Conservation (phyloP, 2,113 vertebrate genomes). For the Calidris pugnax region DNA sequence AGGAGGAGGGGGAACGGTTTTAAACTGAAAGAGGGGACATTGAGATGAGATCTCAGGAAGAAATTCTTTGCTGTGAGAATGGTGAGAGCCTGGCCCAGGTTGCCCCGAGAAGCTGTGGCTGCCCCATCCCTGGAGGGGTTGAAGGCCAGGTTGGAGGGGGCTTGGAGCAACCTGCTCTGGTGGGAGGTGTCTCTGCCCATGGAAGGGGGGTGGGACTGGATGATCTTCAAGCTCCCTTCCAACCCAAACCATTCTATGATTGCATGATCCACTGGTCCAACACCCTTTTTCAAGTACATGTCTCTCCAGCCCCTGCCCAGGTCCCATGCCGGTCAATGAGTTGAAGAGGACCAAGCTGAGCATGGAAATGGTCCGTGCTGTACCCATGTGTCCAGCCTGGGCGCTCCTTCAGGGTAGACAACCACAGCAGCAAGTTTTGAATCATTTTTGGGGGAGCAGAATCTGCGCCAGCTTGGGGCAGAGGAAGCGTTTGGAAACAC, state of each 20-base stretch:
- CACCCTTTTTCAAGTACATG: rapidly evolving
- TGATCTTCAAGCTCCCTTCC: not conserved
- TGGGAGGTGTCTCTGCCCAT: not conserved
- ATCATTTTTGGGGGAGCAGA: not conserved
- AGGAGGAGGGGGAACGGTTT: not conserved
- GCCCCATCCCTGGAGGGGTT: not conserved
- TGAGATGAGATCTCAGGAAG: not conserved
- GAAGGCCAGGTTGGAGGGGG: not conserved
- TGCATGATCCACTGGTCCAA: not conserved
- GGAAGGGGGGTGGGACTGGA: not conserved
- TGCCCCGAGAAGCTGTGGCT: not conserved
- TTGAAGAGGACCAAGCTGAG: not conserved
- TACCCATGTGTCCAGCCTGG: rapidly evolving
- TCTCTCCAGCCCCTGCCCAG: not conserved
- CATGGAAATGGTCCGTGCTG: not conserved
- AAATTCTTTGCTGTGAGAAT: not conserved
- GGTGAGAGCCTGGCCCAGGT: not conserved
- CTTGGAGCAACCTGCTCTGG: not conserved
- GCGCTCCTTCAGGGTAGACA: rapidly evolving
- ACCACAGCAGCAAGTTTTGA: not conserved
- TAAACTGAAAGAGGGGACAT: not conserved
- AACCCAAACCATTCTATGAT: not conserved
- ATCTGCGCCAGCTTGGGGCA: not conserved
- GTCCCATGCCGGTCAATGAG: rapidly evolving
- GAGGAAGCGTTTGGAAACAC: rapidly evolving